Evolutionary conservation across 2,888 invertebrate species (phyloP), one percentile per base, ranked within the genome.

Genomic region (Teleiodes luculella): DNA sequence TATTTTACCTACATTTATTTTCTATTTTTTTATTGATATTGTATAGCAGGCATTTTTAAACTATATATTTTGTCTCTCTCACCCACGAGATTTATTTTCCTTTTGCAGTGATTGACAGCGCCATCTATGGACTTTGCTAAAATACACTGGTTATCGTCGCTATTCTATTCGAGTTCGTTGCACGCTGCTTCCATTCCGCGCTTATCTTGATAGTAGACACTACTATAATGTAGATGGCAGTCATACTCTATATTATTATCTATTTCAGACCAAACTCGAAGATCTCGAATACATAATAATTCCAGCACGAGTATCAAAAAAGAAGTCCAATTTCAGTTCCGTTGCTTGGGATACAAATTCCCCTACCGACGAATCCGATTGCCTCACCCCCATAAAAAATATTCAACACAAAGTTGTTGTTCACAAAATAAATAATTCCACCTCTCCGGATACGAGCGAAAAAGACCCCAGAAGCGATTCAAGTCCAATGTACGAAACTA

Each of bases 261-360:
- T 43, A 7, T 58, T 52, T 49, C 73, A 87, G 86, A 61, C 63
- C 47, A 71, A 80, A 52, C 67, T 88, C 8, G 84, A 86, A 49
- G 72, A 81, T 6, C 69, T 88, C 20, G 87, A 83, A 50, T 86
- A 87, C 64, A 78, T 87, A 31, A 78, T 88, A 30, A 80, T 88
- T 58, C 85, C 88, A 7, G 79, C 81, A 0, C 70, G 79, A 6
- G 54, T 85, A 3, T 68, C 77, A 0, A 76, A 73, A 28, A 81
- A 78, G 57, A 71, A 70, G 39, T 72, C 78, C 0, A 70, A 71
- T 54, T 83, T 83, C 55, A 86, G 81, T 56, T 71, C 76, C 0
- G 71, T 72, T 1, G 75, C 67, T 0, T 86, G 85, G 83, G 80
- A 82, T 55, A 70, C 74, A 1, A 76, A 74, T 0, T 77, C 83